Percentiles rank a stretch among this genome's conserved stretches.
phyloP scores from a whole-genome alignment of 2,113 vertebrate species.

The Boleophthalmus pectinirostris region DNA sequence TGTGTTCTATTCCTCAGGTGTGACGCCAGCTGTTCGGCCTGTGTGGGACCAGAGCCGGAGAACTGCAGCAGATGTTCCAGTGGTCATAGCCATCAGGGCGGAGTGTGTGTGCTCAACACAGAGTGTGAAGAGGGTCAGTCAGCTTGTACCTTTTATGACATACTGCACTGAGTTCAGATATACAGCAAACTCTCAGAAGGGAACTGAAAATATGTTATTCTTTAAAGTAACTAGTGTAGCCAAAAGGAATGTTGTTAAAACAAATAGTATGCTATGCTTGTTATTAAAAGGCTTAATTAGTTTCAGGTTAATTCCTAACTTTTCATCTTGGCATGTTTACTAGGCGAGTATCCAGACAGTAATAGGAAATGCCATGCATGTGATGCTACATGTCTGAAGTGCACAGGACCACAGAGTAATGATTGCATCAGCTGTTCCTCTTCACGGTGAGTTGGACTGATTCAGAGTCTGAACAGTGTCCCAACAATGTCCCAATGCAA shows the following conservation, averaged over 20 bases:
- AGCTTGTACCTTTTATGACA: conserved; percentile 20
- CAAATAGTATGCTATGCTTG: background rate
- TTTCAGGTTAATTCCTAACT: background rate
- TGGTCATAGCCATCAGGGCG: conserved; percentile 86
- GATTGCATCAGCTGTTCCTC: conserved; percentile 82
- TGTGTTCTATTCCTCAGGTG: conserved; percentile 78
- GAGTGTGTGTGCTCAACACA: conserved; percentile 84
- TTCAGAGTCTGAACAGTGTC: background rate
- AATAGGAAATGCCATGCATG: conserved; percentile 79
- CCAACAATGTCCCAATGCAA: background rate
- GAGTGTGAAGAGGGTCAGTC: conserved; percentile 92
- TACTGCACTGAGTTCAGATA: conserved; percentile 10
- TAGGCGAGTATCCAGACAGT: conserved; percentile 83
- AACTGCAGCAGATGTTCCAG: conserved; percentile 91
- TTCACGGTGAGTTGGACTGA: conserved; percentile 76
- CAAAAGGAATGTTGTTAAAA: background rate
- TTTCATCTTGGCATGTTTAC: conserved; percentile 15
- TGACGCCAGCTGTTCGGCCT: conserved; percentile 89
- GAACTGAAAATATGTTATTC: background rate
- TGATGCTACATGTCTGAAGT: conserved; percentile 83
- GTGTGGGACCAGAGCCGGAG: conserved; percentile 83
- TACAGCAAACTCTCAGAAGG: background rate
- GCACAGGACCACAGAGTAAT: conserved; percentile 77
- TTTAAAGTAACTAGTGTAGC: background rate
- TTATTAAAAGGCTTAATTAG: background rate